These are phyloP conservation scores for Cavia porcellus DNA, from an alignment of 2,113 vertebrate genomes.

Conservation along the genomic window DNA sequence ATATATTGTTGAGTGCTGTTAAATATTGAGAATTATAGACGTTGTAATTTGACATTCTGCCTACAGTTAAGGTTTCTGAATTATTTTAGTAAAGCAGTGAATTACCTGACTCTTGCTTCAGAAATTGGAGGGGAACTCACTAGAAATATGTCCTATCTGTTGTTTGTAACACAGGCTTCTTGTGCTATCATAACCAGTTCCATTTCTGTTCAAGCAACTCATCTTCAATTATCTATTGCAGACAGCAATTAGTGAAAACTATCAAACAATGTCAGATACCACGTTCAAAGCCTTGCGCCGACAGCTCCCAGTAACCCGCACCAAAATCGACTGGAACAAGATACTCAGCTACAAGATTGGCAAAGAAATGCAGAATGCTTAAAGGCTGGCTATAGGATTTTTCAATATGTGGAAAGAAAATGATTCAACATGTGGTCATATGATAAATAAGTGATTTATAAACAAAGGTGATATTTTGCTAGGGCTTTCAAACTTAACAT, in stretches of 20 bases:
- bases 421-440: conserved; percentile 83
- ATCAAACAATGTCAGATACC: conserved; percentile 98
- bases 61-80: not conserved
- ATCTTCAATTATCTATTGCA: conserved; percentile 84
- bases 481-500: conserved; percentile 90
- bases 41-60: conserved; percentile 19
- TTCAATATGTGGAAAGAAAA: conserved; percentile 81
- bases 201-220: conserved; percentile 66
- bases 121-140: not conserved
- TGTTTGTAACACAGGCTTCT: not conserved
- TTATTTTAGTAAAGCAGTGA: conserved; percentile 32
- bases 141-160: not conserved
- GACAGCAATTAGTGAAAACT: conserved; percentile 97
- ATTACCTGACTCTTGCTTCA: conserved; percentile 16
- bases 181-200: conserved; percentile 41
- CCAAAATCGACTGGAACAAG: conserved; percentile 99
- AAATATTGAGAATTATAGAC: conserved; percentile 29
- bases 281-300: conserved; percentile 98
- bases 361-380: conserved; percentile 98
- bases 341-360: conserved; percentile 99
- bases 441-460: conserved; percentile 88
- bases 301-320: conserved; percentile 97
- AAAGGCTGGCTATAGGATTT: conserved; percentile 78
- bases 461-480: conserved; percentile 88
- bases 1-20: not conserved